Evolutionary conservation across 2,113 vertebrate species (phyloP).

Genomic region (Narcine bancroftii): DNA sequence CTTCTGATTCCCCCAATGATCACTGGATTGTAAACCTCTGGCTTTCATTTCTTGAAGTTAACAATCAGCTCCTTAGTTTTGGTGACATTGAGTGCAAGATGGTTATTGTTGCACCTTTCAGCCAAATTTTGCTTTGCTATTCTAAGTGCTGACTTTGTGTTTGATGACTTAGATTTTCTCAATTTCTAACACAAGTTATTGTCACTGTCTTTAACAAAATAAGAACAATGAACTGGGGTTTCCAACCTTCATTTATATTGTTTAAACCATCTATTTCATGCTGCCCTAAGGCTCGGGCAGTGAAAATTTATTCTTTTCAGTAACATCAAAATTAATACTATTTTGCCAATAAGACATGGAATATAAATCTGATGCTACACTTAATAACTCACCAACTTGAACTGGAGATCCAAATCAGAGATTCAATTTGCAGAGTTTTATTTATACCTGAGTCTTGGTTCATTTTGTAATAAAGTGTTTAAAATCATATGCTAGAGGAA

Average conservation of each 20-base stretch:
- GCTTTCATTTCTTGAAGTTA: too few relatives aligned
- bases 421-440: background rate
- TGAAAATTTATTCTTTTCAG: background rate
- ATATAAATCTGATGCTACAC: background rate
- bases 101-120: too few relatives aligned
- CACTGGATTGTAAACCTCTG: too few relatives aligned
- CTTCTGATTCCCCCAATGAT: too few relatives aligned
- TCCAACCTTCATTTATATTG: background rate
- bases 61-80: too few relatives aligned
- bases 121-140: too few relatives aligned
- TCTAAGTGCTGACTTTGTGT: background rate
- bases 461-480: background rate
- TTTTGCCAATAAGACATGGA: background rate
- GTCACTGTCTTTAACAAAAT: background rate
- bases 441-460: background rate
- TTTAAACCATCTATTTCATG: background rate
- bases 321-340: background rate
- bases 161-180: background rate
- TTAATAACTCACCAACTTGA: background rate
- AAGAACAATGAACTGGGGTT: background rate
- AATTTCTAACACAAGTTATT: background rate
- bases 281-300: background rate
- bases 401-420: background rate
- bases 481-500: background rate
- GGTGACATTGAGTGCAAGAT: too few relatives aligned